These are phyloP conservation scores for Channa maculata DNA, from an alignment of 2,113 vertebrate genomes.

Conservation along the genomic window DNA sequence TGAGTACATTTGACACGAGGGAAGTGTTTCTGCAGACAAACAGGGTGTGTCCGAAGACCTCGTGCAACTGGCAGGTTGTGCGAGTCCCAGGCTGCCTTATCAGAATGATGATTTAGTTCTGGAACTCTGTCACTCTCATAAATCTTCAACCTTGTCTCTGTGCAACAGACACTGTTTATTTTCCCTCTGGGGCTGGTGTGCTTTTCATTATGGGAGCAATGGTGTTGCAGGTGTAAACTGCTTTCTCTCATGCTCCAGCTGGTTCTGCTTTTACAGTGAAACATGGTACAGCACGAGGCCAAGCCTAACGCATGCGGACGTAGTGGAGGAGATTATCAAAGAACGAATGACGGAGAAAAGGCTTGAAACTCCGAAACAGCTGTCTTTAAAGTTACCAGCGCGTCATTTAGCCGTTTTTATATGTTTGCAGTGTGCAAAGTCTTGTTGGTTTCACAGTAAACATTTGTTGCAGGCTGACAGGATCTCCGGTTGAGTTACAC, in stretches of 20 bases:
- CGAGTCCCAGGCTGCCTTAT: constrained; percentile 45
- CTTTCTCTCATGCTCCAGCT: constrained; percentile 57
- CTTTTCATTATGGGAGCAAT: constrained; percentile 71
- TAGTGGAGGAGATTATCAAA: constrained; percentile 3
- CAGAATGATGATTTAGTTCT: constrained; percentile 45
- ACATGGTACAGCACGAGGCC: constrained; percentile 21
- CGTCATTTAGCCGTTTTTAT: constrained; percentile 1
- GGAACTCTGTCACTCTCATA: constrained; percentile 48
- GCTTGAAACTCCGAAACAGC: constrained; percentile 37
- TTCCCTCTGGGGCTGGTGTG: constrained; percentile 48
- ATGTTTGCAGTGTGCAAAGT: constrained; percentile 23
- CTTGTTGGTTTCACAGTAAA: constrained; percentile 18
- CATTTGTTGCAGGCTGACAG: constrained; percentile 24
- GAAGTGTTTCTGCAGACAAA: constrained; percentile 22
- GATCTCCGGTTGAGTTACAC: constrained; percentile 22
- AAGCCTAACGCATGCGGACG: constrained; percentile 2
- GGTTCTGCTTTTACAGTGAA: constrained; percentile 58
- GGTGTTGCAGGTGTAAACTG: constrained; percentile 72
- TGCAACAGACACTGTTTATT: constrained; percentile 31
- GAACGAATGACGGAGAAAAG: constrained; percentile 13
- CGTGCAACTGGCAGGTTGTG: background rate
- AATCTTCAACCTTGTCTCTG: constrained; percentile 57
- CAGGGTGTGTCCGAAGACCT: constrained; percentile 44
- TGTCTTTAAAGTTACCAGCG: constrained; percentile 20
- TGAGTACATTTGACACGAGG: constrained; percentile 12